Conservation (phyloP, 2,888 invertebrate genomes). For the Anticlea derivata region DNA sequence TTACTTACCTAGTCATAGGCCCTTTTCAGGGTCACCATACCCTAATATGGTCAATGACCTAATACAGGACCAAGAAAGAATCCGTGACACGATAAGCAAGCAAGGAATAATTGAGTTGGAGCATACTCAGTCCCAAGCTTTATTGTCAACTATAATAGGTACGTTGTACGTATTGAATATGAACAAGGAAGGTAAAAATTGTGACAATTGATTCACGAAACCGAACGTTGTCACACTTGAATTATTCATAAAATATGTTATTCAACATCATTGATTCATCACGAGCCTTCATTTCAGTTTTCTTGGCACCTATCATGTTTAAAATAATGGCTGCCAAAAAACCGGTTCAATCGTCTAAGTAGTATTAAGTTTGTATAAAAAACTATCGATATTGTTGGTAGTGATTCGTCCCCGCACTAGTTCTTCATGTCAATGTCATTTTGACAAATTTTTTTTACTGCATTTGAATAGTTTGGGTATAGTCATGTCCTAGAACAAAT, state of each 20-base stretch:
- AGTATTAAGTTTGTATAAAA: no score
- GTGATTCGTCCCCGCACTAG: not conserved
- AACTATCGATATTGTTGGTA: no score
- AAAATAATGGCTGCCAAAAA: not conserved
- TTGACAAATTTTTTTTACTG: not conserved
- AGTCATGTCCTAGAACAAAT: no score
- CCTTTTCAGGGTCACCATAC: no score
- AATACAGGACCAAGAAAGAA: no score
- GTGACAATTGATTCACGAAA: constrained; percentile 32
- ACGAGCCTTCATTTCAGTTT: constrained; percentile 1
- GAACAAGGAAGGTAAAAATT: constrained; percentile 32
- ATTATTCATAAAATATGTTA: constrained; percentile 19
- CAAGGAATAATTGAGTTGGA: no score
- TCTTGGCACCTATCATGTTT: not conserved
- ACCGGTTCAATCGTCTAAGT: not conserved
- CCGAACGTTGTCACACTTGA: constrained; percentile 13
- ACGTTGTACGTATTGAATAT: not conserved
- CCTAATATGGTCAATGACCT: no score
- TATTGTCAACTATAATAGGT: not conserved
- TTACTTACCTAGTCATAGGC: no score
- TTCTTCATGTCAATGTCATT: not conserved
- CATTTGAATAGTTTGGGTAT: not conserved
- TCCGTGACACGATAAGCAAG: no score
- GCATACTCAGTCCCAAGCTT: no score
- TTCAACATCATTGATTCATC: constrained; percentile 2